Percentiles rank a stretch among this genome's conserved stretches.
Evolutionary conservation across 2,888 invertebrate genomes (phyloP).

Genomic region (Hirudinaria manillensis): DNA sequence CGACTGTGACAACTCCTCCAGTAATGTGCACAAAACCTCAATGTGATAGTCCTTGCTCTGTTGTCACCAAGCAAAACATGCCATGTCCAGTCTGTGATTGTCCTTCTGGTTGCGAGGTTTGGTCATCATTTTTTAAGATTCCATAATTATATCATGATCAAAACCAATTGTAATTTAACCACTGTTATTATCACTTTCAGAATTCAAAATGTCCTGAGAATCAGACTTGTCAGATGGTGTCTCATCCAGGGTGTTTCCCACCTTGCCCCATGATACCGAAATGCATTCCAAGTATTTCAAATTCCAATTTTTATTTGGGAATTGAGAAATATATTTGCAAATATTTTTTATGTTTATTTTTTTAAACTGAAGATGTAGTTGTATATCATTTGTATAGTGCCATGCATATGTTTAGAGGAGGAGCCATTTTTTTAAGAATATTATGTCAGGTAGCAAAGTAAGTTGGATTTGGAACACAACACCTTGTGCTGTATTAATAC

Average conservation of each 20-base stretch:
- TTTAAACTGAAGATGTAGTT: too few species aligned
- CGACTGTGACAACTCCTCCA: too few species aligned
- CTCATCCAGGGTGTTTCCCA: not conserved
- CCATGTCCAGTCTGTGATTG: not conserved
- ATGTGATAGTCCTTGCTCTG: too few species aligned
- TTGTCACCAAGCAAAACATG: too few species aligned
- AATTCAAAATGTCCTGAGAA: not conserved
- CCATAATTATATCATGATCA: too few species aligned
- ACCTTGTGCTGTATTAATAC: too few species aligned
- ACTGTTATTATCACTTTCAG: not conserved
- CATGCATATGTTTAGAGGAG: too few species aligned
- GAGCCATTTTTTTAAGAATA: too few species aligned
- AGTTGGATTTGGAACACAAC: too few species aligned
- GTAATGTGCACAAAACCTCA: too few species aligned
- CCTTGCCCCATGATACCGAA: slow-evolving; percentile 11
- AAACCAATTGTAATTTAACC: not conserved
- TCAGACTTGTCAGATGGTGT: slow-evolving; percentile 12
- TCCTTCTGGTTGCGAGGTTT: not conserved
- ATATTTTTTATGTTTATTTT: not conserved
- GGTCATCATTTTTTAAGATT: not conserved
- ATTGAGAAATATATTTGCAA: not conserved
- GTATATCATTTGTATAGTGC: too few species aligned
- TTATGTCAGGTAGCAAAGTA: too few species aligned
- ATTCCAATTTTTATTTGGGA: not conserved
- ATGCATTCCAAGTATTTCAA: slow-evolving; percentile 1